Evolutionary conservation across 1,140 invertebrate species (phyloP).

Genomic region (Parapsyche elsis): DNA sequence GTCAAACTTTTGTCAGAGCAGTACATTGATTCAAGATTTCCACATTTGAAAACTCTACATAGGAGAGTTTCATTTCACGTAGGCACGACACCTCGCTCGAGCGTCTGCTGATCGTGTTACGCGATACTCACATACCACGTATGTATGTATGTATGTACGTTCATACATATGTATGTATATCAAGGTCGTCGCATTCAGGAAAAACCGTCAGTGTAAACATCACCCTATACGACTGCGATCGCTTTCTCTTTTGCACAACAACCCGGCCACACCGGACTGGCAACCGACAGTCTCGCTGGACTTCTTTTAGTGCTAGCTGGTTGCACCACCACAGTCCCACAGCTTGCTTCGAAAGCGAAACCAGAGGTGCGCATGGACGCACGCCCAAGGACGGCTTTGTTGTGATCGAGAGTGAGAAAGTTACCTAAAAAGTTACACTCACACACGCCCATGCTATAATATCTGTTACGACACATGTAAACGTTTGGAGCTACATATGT

Average conservation of each 20-base stretch:
- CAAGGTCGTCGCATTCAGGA: slow-evolving; percentile 4
- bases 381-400: background rate
- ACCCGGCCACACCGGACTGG: background rate
- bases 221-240: background rate
- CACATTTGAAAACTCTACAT: too few species aligned
- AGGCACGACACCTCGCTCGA: too few species aligned
- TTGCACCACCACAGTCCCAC: background rate
- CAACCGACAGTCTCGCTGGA: too few species aligned
- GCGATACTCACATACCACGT: too few species aligned
- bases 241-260: slow-evolving; percentile 22
- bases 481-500: background rate
- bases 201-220: background rate
- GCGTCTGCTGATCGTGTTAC: too few species aligned
- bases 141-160: background rate
- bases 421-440: background rate
- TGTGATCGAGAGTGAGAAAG: background rate
- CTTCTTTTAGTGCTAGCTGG: background rate
- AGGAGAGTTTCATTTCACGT: too few species aligned
- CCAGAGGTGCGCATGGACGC: background rate
- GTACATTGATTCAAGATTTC: too few species aligned
- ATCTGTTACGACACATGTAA: background rate
- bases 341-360: background rate
- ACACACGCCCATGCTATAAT: too few species aligned
- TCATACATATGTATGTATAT: background rate
- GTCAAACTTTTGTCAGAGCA: too few species aligned